Conservation (phyloP, 2,888 invertebrate species). For the Aromia moschata region DNA sequence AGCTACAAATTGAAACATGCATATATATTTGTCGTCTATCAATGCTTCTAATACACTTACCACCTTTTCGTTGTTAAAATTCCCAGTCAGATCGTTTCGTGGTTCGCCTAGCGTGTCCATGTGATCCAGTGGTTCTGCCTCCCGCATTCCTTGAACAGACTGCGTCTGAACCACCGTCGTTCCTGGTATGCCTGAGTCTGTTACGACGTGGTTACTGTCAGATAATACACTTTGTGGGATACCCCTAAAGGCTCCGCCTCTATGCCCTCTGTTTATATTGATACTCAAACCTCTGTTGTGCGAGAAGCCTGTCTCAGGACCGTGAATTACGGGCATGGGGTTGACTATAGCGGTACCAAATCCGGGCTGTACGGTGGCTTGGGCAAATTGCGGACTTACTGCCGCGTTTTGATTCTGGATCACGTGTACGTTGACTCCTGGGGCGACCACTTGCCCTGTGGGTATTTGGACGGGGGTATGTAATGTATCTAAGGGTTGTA, state of each 20-base stretch:
- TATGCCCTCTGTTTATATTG: not conserved
- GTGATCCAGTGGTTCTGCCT: not conserved
- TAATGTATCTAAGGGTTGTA: too few relatives aligned
- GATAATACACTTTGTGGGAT: too few relatives aligned
- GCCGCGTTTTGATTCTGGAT: constrained; percentile 30
- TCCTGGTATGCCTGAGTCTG: too few relatives aligned
- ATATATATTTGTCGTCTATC: too few relatives aligned
- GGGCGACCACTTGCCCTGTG: constrained; percentile 20
- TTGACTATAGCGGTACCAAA: not conserved
- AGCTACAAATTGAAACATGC: too few relatives aligned
- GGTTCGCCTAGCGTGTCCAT: too few relatives aligned
- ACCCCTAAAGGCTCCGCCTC: too few relatives aligned
- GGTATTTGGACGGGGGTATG: not conserved
- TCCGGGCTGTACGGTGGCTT: constrained; percentile 4
- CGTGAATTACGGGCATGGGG: not conserved
- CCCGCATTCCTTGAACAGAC: not conserved
- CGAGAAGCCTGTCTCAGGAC: not conserved
- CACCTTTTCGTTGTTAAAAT: too few relatives aligned
- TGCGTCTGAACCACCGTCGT: constrained; percentile 1
- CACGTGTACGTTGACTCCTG: constrained; percentile 28
- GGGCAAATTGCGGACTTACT: not conserved
- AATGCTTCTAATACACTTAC: too few relatives aligned
- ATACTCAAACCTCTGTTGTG: not conserved
- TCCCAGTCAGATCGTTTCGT: too few relatives aligned
- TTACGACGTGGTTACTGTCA: too few relatives aligned